Conservation (phyloP, 2,797 vertebrate genomes). For the Pseudochirops corinnae region DNA sequence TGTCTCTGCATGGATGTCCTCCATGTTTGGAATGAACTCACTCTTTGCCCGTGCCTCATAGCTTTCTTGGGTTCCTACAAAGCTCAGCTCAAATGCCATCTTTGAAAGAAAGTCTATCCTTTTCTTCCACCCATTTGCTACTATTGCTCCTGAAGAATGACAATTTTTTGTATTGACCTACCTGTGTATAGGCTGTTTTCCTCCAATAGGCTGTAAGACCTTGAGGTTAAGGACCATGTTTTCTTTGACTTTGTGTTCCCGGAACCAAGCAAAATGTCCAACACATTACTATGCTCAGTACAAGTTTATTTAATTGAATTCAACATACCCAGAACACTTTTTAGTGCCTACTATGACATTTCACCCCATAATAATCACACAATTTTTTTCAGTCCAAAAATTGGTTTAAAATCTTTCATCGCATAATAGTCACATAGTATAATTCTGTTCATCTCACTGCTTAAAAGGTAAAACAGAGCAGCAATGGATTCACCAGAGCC, state of each 20-base stretch:
- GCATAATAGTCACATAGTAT: too few species aligned
- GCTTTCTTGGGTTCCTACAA: background rate
- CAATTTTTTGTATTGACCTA: background rate
- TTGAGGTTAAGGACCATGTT: background rate
- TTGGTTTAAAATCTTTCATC: too few species aligned
- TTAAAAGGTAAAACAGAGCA: too few species aligned
- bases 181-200: background rate
- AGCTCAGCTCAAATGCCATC: background rate
- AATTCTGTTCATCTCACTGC: too few species aligned
- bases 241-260: background rate
- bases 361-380: too few species aligned
- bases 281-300: background rate
- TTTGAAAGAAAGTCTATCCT: background rate
- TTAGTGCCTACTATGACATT: too few species aligned
- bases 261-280: background rate
- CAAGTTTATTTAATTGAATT: background rate
- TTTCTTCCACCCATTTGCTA: background rate
- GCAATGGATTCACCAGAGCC: too few species aligned
- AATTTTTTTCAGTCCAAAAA: too few species aligned
- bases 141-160: background rate
- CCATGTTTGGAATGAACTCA: background rate
- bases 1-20: background rate
- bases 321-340: too few species aligned
- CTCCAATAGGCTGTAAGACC: too few species aligned
- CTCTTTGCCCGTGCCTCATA: background rate